phyloP scores from a whole-genome alignment of 2,888 invertebrate species.

The Drosophila maculinotata region DNA sequence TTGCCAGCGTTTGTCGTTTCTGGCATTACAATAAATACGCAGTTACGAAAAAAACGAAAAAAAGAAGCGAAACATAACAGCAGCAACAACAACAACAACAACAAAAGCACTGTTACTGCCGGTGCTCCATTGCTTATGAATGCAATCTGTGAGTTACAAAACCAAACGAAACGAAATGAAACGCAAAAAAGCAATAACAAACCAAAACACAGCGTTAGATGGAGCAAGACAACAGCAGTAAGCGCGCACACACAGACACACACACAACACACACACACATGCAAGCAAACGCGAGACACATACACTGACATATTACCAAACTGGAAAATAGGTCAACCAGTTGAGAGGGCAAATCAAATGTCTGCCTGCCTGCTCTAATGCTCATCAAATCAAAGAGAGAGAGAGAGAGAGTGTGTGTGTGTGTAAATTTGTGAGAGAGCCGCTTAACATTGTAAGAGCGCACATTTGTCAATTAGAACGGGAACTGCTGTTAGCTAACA shows the following conservation, averaged over 20 bases:
- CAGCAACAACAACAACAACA: conserved; percentile 26
- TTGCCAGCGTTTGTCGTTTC: conserved; percentile 51
- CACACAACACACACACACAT: conserved; percentile 17
- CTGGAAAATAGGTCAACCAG: conserved; percentile 81
- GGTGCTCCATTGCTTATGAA: conserved; percentile 48
- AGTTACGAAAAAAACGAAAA: conserved; percentile 60
- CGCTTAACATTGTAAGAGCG: conserved; percentile 53
- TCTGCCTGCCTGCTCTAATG: conserved; percentile 50
- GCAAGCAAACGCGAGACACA: too few relatives aligned
- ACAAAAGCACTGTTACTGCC: conserved; percentile 23
- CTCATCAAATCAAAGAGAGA: conserved; percentile 42
- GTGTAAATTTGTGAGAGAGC: conserved; percentile 15
- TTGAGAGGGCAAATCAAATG: conserved; percentile 54
- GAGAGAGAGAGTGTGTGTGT: conserved; percentile 31
- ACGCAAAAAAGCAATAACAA: conserved; percentile 42
- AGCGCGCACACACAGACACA: conserved; percentile 31
- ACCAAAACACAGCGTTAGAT: conserved; percentile 77
- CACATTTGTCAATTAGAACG: conserved; percentile 61
- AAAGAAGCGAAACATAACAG: conserved; percentile 7
- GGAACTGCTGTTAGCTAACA: conserved; percentile 71
- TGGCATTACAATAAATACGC: conserved; percentile 75
- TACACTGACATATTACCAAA: conserved; percentile 58
- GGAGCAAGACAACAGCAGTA: conserved; percentile 54
- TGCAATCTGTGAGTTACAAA: conserved; percentile 72
- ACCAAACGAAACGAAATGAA: conserved; percentile 60